phyloP scores from a whole-genome alignment of 2,888 invertebrate species.

The Agrotis clavis region DNA sequence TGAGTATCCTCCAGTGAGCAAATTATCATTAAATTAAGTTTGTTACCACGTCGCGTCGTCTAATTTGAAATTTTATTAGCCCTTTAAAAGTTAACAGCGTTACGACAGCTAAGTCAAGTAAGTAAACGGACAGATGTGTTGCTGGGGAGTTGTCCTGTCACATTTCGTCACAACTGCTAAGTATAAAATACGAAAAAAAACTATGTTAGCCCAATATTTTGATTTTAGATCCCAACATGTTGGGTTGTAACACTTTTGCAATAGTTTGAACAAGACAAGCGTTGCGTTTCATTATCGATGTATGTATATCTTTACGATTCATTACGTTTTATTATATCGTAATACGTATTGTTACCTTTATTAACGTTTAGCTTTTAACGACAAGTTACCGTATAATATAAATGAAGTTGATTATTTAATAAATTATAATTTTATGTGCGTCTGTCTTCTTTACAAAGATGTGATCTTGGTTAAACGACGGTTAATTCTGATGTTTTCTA shows the following conservation, averaged over 20 bases:
- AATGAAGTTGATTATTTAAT: constrained; percentile 18
- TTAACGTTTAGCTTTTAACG: constrained; percentile 37
- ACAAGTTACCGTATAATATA: constrained; percentile 9
- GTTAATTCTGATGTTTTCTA: neutral
- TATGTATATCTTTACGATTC: neutral
- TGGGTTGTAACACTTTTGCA: neutral
- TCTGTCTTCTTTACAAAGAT: neutral
- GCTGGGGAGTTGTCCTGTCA: too few relatives aligned
- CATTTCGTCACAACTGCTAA: too few relatives aligned
- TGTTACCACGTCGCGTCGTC: too few relatives aligned
- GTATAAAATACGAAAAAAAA: too few relatives aligned
- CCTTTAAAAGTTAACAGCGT: too few relatives aligned
- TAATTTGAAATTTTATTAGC: too few relatives aligned
- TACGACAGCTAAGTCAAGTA: too few relatives aligned
- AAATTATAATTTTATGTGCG: constrained; percentile 16
- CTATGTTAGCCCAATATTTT: too few relatives aligned
- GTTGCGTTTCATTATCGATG: neutral
- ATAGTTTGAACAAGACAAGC: neutral
- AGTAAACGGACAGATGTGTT: too few relatives aligned
- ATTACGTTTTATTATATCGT: constrained; percentile 18
- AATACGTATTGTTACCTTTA: constrained; percentile 15
- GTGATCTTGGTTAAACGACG: neutral
- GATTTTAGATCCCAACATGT: too few relatives aligned
- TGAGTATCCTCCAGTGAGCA: too few relatives aligned
- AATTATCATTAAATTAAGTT: too few relatives aligned